phyloP scores from a whole-genome alignment of 2,113 vertebrate species.

The Phylloscopus whistleri region DNA sequence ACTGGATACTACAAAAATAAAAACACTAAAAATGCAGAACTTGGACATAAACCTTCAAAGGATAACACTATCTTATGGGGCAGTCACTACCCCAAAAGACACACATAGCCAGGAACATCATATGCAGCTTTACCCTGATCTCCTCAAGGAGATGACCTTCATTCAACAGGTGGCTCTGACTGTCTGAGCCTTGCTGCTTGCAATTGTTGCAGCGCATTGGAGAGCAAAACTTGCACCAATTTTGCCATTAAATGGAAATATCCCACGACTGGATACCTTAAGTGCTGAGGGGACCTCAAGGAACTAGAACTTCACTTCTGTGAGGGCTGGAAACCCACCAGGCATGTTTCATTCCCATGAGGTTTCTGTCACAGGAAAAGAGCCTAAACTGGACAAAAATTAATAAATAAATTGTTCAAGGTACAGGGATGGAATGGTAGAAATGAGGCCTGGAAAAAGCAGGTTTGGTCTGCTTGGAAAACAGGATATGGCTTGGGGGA shows the following conservation, averaged over 20 bases:
- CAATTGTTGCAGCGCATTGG: background rate
- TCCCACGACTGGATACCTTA: background rate
- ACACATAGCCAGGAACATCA: fast-evolving
- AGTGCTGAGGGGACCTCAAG: background rate
- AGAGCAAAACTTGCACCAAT: background rate
- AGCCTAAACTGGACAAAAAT: background rate
- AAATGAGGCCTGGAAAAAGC: background rate
- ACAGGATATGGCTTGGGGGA: background rate
- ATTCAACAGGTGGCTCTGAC: background rate
- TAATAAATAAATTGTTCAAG: background rate
- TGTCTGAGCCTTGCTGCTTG: background rate
- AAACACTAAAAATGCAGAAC: background rate
- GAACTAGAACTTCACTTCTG: background rate
- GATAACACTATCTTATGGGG: background rate
- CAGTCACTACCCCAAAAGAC: background rate
- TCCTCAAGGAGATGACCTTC: background rate
- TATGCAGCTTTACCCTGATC: background rate
- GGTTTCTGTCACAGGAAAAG: background rate
- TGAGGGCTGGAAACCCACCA: background rate
- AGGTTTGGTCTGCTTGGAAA: background rate
- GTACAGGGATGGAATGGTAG: background rate
- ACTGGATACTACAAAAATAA: background rate
- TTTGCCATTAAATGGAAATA: background rate
- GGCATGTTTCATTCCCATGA: background rate
- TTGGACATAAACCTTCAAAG: background rate